These are phyloP conservation scores for Ctenoplectra terminalis DNA, from an alignment of 1,140 invertebrate species.

Conservation along the genomic window DNA sequence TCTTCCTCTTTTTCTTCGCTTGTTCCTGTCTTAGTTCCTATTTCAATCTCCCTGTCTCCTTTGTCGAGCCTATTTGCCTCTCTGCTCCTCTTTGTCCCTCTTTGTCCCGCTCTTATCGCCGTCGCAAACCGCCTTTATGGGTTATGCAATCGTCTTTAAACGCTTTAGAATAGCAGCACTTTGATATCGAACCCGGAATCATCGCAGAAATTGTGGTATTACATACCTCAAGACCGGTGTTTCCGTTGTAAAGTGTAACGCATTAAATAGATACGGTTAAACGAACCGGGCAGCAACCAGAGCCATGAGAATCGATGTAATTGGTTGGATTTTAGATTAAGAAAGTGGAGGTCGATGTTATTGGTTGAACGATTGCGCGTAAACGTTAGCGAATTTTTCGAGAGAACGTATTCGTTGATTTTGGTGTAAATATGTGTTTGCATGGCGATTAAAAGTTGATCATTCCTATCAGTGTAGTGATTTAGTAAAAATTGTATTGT, in stretches of 20 bases:
- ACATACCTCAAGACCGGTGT: background rate
- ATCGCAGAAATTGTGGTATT: conserved; percentile 11
- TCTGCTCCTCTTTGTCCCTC: no score
- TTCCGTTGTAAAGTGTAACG: background rate
- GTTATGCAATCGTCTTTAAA: conserved; percentile 51
- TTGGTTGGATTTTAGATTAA: background rate
- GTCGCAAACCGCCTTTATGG: conserved; percentile 18
- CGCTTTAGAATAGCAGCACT: conserved; percentile 14
- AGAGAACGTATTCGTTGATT: background rate
- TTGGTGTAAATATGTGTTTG: background rate
- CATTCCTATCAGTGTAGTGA: no score
- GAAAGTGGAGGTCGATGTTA: background rate
- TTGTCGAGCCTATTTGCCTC: conserved; percentile 27
- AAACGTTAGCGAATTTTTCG: background rate
- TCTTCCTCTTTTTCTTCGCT: conserved; percentile 34
- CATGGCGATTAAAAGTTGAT: background rate
- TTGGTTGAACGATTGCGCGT: background rate
- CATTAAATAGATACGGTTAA: background rate
- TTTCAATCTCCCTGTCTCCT: conserved; percentile 39
- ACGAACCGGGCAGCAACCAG: background rate
- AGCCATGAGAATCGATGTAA: background rate
- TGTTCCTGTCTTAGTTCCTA: conserved; percentile 43
- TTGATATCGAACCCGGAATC: conserved; percentile 29
- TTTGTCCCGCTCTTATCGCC: background rate
- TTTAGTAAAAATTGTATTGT: no score